phyloP scores from a whole-genome alignment of 2,797 vertebrate species.

The Varecia variegata region DNA sequence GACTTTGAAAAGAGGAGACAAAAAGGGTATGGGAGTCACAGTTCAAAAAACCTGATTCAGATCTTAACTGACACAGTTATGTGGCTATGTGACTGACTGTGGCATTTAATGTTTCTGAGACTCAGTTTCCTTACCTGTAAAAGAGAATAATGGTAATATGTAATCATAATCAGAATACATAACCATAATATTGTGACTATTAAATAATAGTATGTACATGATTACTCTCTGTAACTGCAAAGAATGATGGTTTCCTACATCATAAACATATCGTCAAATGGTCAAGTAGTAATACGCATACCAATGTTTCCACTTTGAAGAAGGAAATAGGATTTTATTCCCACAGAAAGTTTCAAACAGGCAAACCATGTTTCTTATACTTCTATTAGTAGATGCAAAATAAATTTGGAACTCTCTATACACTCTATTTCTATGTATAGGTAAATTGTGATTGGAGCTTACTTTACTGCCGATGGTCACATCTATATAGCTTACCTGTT shows the following conservation, averaged over 20 bases:
- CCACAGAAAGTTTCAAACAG: not conserved
- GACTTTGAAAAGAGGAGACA: not conserved
- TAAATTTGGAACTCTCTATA: not conserved
- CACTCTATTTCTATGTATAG: not conserved
- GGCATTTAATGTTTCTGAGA: not conserved
- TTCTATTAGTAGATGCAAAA: not conserved
- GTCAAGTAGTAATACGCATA: not conserved
- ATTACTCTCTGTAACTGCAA: not conserved
- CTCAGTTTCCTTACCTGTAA: not conserved
- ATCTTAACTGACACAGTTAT: not conserved
- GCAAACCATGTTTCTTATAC: not conserved
- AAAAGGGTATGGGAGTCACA: not conserved
- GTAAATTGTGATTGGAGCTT: not conserved
- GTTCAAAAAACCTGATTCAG: not conserved
- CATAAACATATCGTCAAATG: not conserved
- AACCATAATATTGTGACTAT: not conserved
- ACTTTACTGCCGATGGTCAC: not conserved
- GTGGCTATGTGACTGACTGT: not conserved
- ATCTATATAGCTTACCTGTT: not conserved
- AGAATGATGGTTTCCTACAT: not conserved
- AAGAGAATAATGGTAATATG: not conserved
- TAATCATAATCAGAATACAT: not conserved
- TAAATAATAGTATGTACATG: not conserved
- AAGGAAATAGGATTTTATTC: conserved; percentile 18
- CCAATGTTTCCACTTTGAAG: not conserved